Evolutionary conservation across 2,113 vertebrate species (phyloP), one percentile per base, ranked within the genome.

Genomic region (Etia nguti): DNA sequence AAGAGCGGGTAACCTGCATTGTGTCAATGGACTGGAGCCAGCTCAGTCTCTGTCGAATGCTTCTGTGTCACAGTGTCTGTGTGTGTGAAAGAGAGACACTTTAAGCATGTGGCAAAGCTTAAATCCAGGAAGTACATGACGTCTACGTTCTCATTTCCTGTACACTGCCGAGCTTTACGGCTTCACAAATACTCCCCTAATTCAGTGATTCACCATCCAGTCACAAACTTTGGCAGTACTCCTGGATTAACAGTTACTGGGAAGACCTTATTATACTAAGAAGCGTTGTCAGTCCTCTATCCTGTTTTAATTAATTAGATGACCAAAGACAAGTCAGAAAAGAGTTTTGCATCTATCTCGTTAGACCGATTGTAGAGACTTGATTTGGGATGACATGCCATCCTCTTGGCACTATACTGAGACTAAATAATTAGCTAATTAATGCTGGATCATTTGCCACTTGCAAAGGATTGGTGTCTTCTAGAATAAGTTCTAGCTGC

Each of bases 51-150:
- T 57, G 73, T 86, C 29, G 50, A 80, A 81, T 83, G 62, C 84
- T 55, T 88, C 60, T 75, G 22, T 81, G 77, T 65, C 16, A n/a
- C 6, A 59, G 82, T 83, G 79, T 48, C 9, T 6, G 3, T 57
- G 29, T 59, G 41, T 75, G 52, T 50, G 86, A 82, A 80, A 43
- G 52, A 9, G 10, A 59, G 57, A 90, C 80, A 59, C 31, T 83
- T 68, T 73, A 85, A 84, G 80, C 54, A 65, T 81, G 57, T 81
- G 41, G 9, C 57, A 55, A 54, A 62, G 59, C 55, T 34, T 81
- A 85, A 89, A 87, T 89, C 89, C 88, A 85, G 59, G 86, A 87
- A 81, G 86, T 48, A n/a, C 83, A 57, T 87, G 84, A 94, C 10
- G n/a, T 88, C 80, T 68, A 65, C 29, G 56, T 59, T 50, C 68